Percentiles rank a stretch among this genome's conserved stretches.
Conservation (phyloP, 2,888 invertebrate genomes). For the Dexiosoma caninum region DNA sequence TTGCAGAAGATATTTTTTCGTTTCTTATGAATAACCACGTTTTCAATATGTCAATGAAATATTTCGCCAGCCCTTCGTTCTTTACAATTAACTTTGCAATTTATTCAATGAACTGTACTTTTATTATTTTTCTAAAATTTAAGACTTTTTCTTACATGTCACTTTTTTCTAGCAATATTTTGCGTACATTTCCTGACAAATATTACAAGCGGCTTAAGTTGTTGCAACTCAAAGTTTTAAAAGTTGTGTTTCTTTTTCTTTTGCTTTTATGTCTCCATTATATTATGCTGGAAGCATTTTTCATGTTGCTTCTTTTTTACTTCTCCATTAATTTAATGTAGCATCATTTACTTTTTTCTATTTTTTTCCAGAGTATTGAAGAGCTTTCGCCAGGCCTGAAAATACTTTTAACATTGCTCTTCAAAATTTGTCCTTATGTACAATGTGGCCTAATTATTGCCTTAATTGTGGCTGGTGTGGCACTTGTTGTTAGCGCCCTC, state of each 20-base stretch:
- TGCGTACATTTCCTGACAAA: background rate
- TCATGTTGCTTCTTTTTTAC: background rate
- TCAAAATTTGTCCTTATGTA: slow-evolving; percentile 79
- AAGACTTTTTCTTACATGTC: background rate
- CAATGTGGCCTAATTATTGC: slow-evolving; percentile 78
- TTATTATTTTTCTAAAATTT: slow-evolving; percentile 9
- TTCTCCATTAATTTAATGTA: slow-evolving; percentile 6
- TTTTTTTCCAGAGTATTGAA: slow-evolving; percentile 75
- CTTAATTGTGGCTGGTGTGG: slow-evolving; percentile 78
- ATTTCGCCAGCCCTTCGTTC: too few species aligned
- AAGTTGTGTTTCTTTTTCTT: background rate
- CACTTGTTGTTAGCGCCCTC: slow-evolving; percentile 76
- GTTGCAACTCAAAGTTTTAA: slow-evolving; percentile 23
- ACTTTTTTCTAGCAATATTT: background rate
- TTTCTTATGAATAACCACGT: too few species aligned
- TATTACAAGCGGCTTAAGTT: slow-evolving; percentile 1
- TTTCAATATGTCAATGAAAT: too few species aligned
- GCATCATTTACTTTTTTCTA: background rate
- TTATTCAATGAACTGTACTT: background rate
- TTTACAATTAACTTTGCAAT: background rate
- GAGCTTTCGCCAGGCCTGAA: slow-evolving; percentile 77
- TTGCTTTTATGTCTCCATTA: background rate
- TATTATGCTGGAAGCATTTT: background rate
- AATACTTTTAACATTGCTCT: slow-evolving; percentile 78
- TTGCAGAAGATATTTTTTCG: too few species aligned